These are phyloP conservation scores for Propithecus coquereli DNA, from an alignment of 2,113 vertebrate genomes.

Conservation along the genomic window DNA sequence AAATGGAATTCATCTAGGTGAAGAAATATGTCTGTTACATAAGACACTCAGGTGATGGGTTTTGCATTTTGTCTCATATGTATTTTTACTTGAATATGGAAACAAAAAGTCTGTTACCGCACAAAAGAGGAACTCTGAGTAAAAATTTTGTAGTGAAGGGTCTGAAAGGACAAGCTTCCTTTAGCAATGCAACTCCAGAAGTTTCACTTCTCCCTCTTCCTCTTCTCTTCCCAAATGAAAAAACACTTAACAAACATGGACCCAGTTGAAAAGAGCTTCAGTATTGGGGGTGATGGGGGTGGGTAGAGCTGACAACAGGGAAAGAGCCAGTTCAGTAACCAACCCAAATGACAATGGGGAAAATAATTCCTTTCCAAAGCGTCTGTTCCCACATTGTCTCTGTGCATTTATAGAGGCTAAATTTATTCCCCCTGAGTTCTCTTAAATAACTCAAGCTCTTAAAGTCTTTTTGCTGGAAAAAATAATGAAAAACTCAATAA, in stretches of 20 bases:
- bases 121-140: conserved; percentile 33
- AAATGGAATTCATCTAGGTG: background rate
- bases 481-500: background rate
- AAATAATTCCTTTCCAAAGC: background rate
- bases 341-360: background rate
- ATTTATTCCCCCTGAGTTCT: background rate
- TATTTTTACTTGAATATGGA: background rate
- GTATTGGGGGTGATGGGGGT: background rate
- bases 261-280: background rate
- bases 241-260: background rate
- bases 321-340: background rate
- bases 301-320: background rate
- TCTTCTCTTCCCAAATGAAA: conserved; percentile 22
- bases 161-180: conserved; percentile 36
- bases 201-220: conserved; percentile 58
- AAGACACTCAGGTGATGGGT: background rate
- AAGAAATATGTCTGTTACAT: background rate
- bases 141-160: background rate
- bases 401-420: background rate
- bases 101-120: background rate
- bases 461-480: background rate
- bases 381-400: background rate
- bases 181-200: conserved; percentile 34
- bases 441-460: background rate
- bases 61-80: conserved; percentile 9